Base-by-base conservation (phyloP, 2,888 invertebrate genomes). In the Ellobium chinense region DNA sequence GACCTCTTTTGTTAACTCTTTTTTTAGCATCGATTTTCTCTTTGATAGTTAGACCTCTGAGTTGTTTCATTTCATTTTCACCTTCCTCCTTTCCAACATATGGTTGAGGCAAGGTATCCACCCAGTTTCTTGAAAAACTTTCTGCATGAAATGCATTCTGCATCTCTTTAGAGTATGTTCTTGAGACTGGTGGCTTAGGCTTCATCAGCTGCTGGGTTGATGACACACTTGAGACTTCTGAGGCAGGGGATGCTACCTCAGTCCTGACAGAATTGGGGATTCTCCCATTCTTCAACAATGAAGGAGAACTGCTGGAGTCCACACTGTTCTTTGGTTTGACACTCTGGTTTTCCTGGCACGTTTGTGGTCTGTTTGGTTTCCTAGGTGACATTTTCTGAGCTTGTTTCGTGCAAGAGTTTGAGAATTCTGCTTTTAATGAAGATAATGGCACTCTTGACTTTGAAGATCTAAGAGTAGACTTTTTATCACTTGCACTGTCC, bases 201-300 rank as follows among this genome's bases (percentile, higher is more conserved):
- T 72, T 70, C 36, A 77, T 69, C n/a, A 83, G 74, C 78, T 78
- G 82, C 39, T 80, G 80, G 9, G 80, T 78, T 62, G 80, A 83
- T 24, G 82, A 83, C 4, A 74, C 14, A 62, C 82, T 83, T 37
- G 72, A 58, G 2, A n/a, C 39, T 2, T 21, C 75, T 46, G 74
- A 69, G 14, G 39, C 54, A 1, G 56, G 34, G 1, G 58, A 24
- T 54, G 54, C 2, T 18, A 54, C 29, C 24, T 58, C 37, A 31
- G 4, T 18, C 12, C 56, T 29, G n/a, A 21, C 14, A 46, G 39
- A 29, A 1, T 34, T 21, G 24, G 39, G 24, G 54, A 56, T 70
- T 21, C 18, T 14, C n/a, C 18, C 14, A 63, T 12, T 34, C n/a
- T 34, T 34, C 21, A 2, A n/a, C 21, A n/a, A 12, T 14, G 2